A percentile compares a stretch with the other conserved stretches of the same genome.
Conservation (phyloP, 2,888 invertebrate species). For the Pomacea canaliculata region DNA sequence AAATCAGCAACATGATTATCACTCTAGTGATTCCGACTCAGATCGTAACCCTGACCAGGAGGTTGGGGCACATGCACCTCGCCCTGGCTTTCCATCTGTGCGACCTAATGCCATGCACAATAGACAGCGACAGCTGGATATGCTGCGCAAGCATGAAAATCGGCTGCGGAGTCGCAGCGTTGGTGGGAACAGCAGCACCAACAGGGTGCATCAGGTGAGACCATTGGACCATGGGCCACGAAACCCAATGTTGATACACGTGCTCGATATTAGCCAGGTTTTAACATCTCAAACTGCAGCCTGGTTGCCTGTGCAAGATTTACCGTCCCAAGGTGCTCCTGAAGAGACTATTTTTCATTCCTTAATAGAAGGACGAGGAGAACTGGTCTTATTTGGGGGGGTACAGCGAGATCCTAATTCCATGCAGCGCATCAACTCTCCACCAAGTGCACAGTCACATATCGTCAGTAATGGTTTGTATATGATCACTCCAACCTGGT, state of each 20-base stretch:
- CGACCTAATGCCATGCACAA: slow-evolving; percentile 71
- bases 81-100: slow-evolving; percentile 58
- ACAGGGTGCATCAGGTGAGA: not conserved
- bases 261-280: slow-evolving; percentile 82
- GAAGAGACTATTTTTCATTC: slow-evolving; percentile 92
- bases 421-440: slow-evolving; percentile 55
- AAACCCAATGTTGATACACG: slow-evolving; percentile 85
- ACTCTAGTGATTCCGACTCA: slow-evolving; percentile 24
- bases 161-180: slow-evolving; percentile 54
- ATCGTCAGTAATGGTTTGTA: slow-evolving; percentile 52
- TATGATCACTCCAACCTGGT: slow-evolving; percentile 29
- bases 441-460: slow-evolving; percentile 41
- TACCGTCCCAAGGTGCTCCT: slow-evolving; percentile 72
- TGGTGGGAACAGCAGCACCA: slow-evolving; percentile 22
- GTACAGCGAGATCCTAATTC: slow-evolving; percentile 73
- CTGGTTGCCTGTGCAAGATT: slow-evolving; percentile 63
- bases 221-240: slow-evolving; percentile 11
- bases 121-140: slow-evolving; percentile 77
- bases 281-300: slow-evolving; percentile 71
- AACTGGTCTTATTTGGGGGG: slow-evolving; percentile 96
- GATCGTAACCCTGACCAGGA: slow-evolving; percentile 39
- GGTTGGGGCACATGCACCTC: not conserved
- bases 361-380: slow-evolving; percentile 88
- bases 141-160: slow-evolving; percentile 78
- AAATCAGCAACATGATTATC: not conserved